phyloP scores from a whole-genome alignment of 2,797 vertebrate genomes.

The Siniperca obscura region DNA sequence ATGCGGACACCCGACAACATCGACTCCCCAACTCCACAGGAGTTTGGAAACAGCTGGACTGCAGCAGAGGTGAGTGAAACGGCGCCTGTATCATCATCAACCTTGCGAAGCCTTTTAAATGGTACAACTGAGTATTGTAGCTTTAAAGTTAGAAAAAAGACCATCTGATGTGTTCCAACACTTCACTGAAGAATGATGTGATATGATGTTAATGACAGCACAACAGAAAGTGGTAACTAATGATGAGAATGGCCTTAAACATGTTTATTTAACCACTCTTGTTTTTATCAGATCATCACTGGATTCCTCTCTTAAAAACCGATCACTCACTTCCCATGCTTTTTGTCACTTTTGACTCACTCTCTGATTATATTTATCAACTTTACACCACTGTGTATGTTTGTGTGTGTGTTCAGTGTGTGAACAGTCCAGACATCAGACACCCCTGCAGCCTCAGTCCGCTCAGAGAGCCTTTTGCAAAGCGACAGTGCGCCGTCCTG shows the following conservation, averaged over 20 bases:
- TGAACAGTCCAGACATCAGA: conserved; percentile 91
- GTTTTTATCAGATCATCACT: background rate
- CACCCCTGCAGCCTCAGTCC: conserved; percentile 93
- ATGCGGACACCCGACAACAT: conserved; percentile 96
- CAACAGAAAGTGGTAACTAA: background rate
- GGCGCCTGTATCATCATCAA: background rate
- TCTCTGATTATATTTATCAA: background rate
- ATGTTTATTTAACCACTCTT: background rate
- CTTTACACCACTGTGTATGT: background rate
- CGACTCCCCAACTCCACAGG: conserved; percentile 91
- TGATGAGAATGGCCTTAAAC: background rate
- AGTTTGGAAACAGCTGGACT: conserved; percentile 97
- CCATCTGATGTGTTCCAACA: background rate
- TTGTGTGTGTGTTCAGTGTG: conserved; percentile 85
- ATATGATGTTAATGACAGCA: background rate
- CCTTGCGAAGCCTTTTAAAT: too few relatives aligned
- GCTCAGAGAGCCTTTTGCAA: conserved; percentile 94
- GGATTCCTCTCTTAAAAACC: background rate
- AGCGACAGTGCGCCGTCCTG: conserved; percentile 91
- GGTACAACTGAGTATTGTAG: background rate
- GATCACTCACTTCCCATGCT: too few relatives aligned
- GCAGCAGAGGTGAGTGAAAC: conserved; percentile 86
- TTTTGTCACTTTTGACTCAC: too few relatives aligned
- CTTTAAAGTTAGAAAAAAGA: background rate
- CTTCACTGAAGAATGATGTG: background rate